phyloP scores from a whole-genome alignment of 2,888 invertebrate species.

The Phyto melanocephala region DNA sequence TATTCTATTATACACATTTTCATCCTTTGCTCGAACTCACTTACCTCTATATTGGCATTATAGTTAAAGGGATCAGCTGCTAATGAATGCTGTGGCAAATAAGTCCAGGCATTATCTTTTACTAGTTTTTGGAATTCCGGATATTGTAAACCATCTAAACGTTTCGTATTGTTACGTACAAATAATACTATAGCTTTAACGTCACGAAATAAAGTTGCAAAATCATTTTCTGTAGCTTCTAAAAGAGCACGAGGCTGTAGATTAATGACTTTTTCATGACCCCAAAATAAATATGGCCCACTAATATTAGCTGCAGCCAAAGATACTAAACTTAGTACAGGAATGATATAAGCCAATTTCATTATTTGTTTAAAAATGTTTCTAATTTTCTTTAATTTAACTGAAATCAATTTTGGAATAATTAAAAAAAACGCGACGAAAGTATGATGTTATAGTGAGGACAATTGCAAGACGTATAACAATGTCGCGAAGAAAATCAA shows the following conservation, averaged over 20 bases:
- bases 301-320: conserved; percentile 78
- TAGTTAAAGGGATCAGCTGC: conserved; percentile 82
- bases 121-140: conserved; percentile 81
- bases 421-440: not conserved
- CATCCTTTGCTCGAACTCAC: conserved; percentile 36
- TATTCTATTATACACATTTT: not conserved
- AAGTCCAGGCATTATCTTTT: conserved; percentile 80
- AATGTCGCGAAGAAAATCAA: conserved; percentile 57
- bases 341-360: conserved; percentile 68
- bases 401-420: not conserved
- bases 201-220: conserved; percentile 81
- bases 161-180: conserved; percentile 81
- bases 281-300: conserved; percentile 83
- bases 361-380: conserved; percentile 66
- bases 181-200: conserved; percentile 82
- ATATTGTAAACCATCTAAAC: conserved; percentile 80
- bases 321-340: conserved; percentile 68
- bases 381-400: conserved; percentile 13
- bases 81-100: conserved; percentile 81
- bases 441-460: conserved; percentile 35
- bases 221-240: conserved; percentile 80
- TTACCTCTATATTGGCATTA: conserved; percentile 82
- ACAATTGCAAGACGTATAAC: conserved; percentile 63
- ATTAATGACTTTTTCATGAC: conserved; percentile 80
- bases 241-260: conserved; percentile 80